These are phyloP conservation scores for Lipotes vexillifer DNA, from an alignment of 2,113 vertebrate genomes.

Conservation along the genomic window DNA sequence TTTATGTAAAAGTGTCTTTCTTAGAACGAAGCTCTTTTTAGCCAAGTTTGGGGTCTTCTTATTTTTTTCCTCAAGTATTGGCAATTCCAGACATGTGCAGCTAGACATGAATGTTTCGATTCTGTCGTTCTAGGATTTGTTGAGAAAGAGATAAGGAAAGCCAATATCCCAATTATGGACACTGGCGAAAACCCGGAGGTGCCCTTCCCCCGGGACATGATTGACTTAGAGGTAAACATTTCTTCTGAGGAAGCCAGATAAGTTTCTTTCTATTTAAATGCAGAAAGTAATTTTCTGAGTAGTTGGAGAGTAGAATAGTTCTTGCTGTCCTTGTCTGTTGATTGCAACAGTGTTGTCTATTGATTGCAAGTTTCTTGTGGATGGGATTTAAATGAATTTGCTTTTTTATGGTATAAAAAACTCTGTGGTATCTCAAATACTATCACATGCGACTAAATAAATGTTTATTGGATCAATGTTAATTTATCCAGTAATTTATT, in stretches of 20 bases:
- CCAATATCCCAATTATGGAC: constrained; percentile 92
- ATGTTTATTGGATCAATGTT: not conserved
- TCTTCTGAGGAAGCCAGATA: not conserved
- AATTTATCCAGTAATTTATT: not conserved
- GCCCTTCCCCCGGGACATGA: constrained; percentile 98
- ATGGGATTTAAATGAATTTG: not conserved
- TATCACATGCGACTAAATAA: not conserved
- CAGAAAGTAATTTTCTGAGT: not conserved
- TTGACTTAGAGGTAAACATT: constrained; percentile 93
- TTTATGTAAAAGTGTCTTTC: not conserved
- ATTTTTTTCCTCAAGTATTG: not conserved
- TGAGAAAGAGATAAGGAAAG: constrained; percentile 98
- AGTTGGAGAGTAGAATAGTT: not conserved
- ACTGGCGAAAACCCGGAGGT: constrained; percentile 98
- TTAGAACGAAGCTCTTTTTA: not conserved
- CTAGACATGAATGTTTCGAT: not conserved
- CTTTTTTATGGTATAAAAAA: not conserved
- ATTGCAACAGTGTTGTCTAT: not conserved
- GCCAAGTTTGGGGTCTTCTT: not conserved
- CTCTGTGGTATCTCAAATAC: not conserved
- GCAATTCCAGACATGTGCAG: not conserved
- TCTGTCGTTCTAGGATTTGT: constrained; percentile 90
- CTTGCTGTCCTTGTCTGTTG: not conserved
- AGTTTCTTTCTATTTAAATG: not conserved
- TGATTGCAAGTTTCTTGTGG: not conserved